Evolutionary conservation across 2,113 vertebrate species (phyloP).

Genomic region (Pelobates fuscus): DNA sequence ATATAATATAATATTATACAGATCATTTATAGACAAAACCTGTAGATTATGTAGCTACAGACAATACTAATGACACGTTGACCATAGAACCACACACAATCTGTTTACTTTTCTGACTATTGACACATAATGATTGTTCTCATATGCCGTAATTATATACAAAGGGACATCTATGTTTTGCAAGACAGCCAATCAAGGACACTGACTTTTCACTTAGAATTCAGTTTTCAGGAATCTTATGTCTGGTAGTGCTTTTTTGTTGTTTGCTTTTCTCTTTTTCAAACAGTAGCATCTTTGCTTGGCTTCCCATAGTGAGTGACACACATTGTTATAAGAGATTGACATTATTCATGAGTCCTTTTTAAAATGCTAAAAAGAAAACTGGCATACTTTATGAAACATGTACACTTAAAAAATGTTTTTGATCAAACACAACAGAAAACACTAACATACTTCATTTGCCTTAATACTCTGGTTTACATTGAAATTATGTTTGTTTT

Average conservation of each 20-base stretch:
- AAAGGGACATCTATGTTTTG: too few relatives aligned
- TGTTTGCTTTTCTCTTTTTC: too few relatives aligned
- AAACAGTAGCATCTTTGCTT: too few relatives aligned
- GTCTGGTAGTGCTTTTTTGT: too few relatives aligned
- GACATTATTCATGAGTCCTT: not conserved
- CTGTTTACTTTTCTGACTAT: not conserved
- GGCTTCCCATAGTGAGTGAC: too few relatives aligned
- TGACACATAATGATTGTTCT: not conserved
- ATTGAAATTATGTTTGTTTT: constrained; percentile 28
- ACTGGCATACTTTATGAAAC: not conserved
- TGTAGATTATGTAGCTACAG: not conserved
- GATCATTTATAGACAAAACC: too few relatives aligned
- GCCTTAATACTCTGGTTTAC: constrained; percentile 23
- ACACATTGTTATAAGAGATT: too few relatives aligned
- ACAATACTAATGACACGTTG: not conserved
- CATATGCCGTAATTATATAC: too few relatives aligned
- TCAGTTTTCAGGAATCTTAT: too few relatives aligned
- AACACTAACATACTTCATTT: constrained; percentile 12
- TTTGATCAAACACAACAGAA: constrained; percentile 7
- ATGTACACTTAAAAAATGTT: not conserved
- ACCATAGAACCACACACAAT: not conserved
- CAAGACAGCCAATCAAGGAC: too few relatives aligned
- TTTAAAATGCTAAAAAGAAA: not conserved
- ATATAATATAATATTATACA: too few relatives aligned
- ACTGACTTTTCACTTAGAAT: too few relatives aligned